These are phyloP conservation scores for Caenorhabditis imperialis DNA, from an alignment of 2,888 invertebrate genomes.

Conservation along the genomic window DNA sequence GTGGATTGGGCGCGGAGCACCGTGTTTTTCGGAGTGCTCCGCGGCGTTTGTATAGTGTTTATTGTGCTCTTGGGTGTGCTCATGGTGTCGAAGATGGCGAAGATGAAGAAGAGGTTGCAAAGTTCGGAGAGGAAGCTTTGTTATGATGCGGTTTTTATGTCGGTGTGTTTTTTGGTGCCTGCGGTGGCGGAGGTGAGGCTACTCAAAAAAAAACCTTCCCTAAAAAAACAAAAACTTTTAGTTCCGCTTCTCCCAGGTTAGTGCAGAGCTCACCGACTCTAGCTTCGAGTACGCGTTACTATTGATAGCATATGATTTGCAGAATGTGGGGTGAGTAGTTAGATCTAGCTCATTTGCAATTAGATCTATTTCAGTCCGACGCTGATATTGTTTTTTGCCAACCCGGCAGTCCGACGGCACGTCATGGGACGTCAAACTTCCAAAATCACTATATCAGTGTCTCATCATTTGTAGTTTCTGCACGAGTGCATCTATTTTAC, in stretches of 20 bases:
- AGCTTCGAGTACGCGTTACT: conserved; percentile 2
- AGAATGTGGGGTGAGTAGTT: conserved; percentile 23
- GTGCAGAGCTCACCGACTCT: background rate
- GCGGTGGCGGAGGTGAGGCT: conserved; percentile 16
- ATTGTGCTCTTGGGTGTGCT: conserved; percentile 4
- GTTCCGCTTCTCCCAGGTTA: conserved; percentile 12
- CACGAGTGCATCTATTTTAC: no score
- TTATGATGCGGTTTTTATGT: conserved; percentile 17
- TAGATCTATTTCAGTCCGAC: background rate
- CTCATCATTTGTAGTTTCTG: no score
- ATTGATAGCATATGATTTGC: conserved; percentile 21
- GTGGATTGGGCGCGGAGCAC: conserved; percentile 2
- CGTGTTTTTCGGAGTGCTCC: conserved; percentile 20
- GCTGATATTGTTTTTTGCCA: background rate
- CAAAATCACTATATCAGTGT: no score
- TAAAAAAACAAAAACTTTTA: background rate
- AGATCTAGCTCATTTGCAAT: no score
- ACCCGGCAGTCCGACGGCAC: background rate
- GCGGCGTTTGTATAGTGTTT: conserved; percentile 7
- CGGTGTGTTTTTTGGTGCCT: conserved; percentile 25
- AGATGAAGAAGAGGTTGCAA: conserved; percentile 18
- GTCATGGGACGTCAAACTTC: background rate
- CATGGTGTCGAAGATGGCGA: conserved; percentile 26
- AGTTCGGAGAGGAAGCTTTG: conserved; percentile 23
- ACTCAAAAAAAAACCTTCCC: background rate